Base-by-base conservation (phyloP, 1,140 invertebrate species). In the Caerostris extrusa region DNA sequence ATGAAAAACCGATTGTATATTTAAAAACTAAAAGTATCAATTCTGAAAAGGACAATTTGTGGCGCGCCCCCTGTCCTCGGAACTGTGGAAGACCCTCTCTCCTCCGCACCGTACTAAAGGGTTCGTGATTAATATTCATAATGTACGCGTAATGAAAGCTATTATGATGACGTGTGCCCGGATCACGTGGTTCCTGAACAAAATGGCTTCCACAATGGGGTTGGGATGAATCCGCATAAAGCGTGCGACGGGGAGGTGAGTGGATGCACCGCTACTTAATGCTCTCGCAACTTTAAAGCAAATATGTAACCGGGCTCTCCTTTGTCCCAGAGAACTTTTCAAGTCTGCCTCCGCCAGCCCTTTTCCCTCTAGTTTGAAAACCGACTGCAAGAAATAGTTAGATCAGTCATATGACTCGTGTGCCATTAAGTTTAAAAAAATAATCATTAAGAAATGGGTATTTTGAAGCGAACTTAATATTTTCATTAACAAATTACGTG, bases 111-210 rank as follows among this genome's bases (percentile, higher is more conserved):
- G n/a, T 88, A 77, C 85, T 19, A 93, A 93, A 88, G 92, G 92
- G 92, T 93, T 93, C 92, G 92, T 93, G 92, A 93, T 93, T 93
- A 93, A 93, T 93, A 93, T 93, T 93, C 92, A 93, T 93, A 93
- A 93, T 93, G 92, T 93, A 93, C 92, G 92, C 92, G 92, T 93
- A 93, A 93, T 93, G 92, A 93, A 93, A 93, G 92, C 92, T 93
- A 93, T 93, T 93, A 93, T 93, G 92, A 93, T 93, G 92, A 93
- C 92, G 92, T 93, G 92, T 88, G 92, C 92, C 69, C 69, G 81
- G 92, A 93, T 93, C 92, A 93, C 92, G 92, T 93, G 92, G 92
- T 93, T 93, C 92, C 92, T 93, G 92, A 93, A 93, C 86, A 93
- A 93, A 93, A 93, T 93, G 92, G 92, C 92, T 93, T 93, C 92